Conservation (phyloP, 2,888 invertebrate species). For the Falcaria lacertinaria region DNA sequence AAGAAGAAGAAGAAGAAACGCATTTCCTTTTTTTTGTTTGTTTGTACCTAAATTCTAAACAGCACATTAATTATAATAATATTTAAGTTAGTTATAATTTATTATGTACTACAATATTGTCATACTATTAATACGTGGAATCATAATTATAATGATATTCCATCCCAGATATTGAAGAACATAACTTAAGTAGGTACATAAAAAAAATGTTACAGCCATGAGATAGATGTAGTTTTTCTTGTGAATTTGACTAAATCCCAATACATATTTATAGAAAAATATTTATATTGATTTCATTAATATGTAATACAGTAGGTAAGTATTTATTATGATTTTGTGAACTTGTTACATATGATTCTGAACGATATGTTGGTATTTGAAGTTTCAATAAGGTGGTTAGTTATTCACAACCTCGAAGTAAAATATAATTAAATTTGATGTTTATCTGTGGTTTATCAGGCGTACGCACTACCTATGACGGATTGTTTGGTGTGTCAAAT, state of each 20-base stretch:
- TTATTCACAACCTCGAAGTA: constrained; percentile 6
- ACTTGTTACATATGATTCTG: constrained; percentile 33
- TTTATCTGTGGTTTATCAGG: no score
- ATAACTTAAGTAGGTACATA: constrained; percentile 21
- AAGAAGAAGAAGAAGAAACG: no score
- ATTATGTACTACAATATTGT: constrained; percentile 65
- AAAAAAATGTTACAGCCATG: constrained; percentile 47
- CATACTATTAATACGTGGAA: constrained; percentile 63
- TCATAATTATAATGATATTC: constrained; percentile 42
- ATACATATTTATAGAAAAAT: constrained; percentile 70
- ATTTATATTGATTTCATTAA: constrained; percentile 46
- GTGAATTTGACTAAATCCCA: constrained; percentile 46
- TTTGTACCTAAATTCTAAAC: constrained; percentile 54
- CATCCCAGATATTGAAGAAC: constrained; percentile 71
- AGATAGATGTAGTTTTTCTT: no score
- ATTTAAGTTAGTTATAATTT: constrained; percentile 47
- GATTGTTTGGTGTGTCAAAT: no score
- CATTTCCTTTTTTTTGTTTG: constrained; percentile 16
- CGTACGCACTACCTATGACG: no score
- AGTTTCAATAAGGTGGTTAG: neutral
- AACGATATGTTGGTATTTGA: neutral
- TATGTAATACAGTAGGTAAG: constrained; percentile 25
- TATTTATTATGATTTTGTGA: constrained; percentile 23
- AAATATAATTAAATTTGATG: no score
- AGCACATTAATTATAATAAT: constrained; percentile 55